Evolutionary conservation across 2,113 vertebrate genomes (phyloP), one percentile per base, ranked within the genome.

Genomic region (Pomatorhinus ruficollis): DNA sequence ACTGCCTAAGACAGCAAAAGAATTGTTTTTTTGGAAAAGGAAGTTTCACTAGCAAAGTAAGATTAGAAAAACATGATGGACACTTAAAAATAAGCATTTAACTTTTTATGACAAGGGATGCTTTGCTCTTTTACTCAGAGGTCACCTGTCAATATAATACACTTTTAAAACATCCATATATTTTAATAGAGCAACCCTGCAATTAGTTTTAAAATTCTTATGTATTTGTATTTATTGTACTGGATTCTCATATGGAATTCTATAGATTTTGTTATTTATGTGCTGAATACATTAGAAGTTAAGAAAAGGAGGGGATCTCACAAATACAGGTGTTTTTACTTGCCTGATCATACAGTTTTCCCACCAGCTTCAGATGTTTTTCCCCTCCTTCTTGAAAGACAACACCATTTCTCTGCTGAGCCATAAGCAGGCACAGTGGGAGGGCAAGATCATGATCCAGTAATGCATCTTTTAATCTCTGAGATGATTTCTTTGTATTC

Each of bases 401-500:
- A 27, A 99, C 99, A 6, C 99, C 98, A 84, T 99, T 99, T 92
- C 99, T 98, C 95, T 99, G 99, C 87, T 99, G 99, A 89, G 99
- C 99, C 99, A 99, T 99, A 83, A 99, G 99, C 75, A 99, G 97
- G 97, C 99, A 99, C 44, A 99, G 96, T 3, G 99, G 99, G 79
- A 99, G 98, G 28, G 99, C 99, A 96, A 99, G 98, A 94, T 99
- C 99, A 23, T 99, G 99, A 94, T 99, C 99, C 90, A 99, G 90
- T 25, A 99, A 98, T 0, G 98, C 98, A 75, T 99, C 99, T 97
- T 99, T 99, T 96, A 99, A 97, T 47, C 99, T 98, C 95, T 99
- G 99, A 53, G 99, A 99, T 1, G 99, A 99, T 86, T 99, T 99
- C 97, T 99, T 99, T 24, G 99, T 99, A 98, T 99, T 99, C 95